Percentiles rank a stretch among this genome's conserved stretches.
phyloP scores from a whole-genome alignment of 2,797 vertebrate genomes.

The Okamejei kenojei region DNA sequence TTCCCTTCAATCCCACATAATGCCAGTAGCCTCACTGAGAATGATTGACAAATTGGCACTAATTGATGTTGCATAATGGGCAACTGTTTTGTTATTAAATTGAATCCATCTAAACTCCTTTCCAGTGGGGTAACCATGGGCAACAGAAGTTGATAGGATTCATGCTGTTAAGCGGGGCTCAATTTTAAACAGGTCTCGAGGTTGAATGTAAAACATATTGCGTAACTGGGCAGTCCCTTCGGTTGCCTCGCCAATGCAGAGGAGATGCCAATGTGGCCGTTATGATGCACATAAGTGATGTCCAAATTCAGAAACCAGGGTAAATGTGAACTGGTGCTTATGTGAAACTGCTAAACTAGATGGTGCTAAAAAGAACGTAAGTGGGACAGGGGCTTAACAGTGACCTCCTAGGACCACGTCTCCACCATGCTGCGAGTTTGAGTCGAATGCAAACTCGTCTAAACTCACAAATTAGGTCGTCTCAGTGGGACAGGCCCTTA shows the following conservation, averaged over 20 bases:
- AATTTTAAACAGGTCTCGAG: background rate
- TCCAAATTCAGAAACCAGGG: background rate
- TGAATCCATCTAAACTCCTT: background rate
- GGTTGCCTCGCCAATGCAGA: background rate
- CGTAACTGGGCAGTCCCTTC: background rate
- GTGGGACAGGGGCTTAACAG: too few relatives aligned
- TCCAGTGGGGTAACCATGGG: background rate
- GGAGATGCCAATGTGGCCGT: background rate
- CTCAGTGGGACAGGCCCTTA: too few relatives aligned
- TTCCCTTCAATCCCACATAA: background rate
- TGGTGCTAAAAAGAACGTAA: background rate
- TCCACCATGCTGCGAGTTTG: too few relatives aligned
- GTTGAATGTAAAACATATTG: background rate
- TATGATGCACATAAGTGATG: background rate
- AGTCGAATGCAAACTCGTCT: too few relatives aligned
- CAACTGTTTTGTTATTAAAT: background rate
- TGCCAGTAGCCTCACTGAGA: background rate
- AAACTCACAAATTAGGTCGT: too few relatives aligned
- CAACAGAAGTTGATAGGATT: background rate
- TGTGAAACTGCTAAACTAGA: background rate
- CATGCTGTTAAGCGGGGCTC: background rate
- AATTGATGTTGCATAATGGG: background rate
- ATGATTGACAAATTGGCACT: conserved; percentile 21
- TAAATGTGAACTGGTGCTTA: too few relatives aligned
- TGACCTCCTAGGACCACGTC: too few relatives aligned